phyloP scores from a whole-genome alignment of 1,140 invertebrate species.

The Cyphomyrmex costatus region DNA sequence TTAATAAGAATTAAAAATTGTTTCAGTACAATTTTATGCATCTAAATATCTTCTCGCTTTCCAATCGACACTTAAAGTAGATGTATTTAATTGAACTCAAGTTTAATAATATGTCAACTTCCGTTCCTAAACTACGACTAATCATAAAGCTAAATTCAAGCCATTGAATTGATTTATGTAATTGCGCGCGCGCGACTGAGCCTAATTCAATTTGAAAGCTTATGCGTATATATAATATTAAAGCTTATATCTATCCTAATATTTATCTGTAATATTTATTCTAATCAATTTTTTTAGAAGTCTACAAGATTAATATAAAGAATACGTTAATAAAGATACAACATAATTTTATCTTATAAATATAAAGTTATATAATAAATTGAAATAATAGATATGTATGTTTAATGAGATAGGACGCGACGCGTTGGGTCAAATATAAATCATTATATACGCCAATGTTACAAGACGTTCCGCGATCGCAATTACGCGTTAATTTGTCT shows the following conservation, averaged over 20 bases:
- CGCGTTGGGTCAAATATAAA: not conserved
- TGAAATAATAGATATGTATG: conserved; percentile 8
- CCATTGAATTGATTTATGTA: conserved; percentile 42
- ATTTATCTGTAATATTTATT: conserved; percentile 2
- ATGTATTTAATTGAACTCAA: conserved; percentile 27
- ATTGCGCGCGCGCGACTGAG: not conserved
- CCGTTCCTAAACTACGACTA: conserved; percentile 32
- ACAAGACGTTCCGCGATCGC: conserved; percentile 9
- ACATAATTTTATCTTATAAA: not conserved
- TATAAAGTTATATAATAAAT: not conserved
- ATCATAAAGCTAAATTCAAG: conserved; percentile 34
- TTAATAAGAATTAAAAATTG: not conserved
- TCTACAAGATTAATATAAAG: not conserved
- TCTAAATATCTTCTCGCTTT: conserved; percentile 3
- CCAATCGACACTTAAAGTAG: not conserved
- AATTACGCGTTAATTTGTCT: conserved; percentile 57
- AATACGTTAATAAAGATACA: not conserved
- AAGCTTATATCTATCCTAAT: conserved; percentile 1
- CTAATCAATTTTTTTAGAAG: not conserved
- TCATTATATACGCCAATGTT: not conserved
- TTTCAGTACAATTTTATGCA: not conserved
- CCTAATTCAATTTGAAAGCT: conserved; percentile 41
- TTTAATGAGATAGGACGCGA: not conserved
- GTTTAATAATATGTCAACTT: conserved; percentile 46
- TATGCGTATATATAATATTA: too few species aligned